These are phyloP conservation scores for Aulostomus chinensis DNA, from an alignment of 2,797 vertebrate genomes.

Conservation along the genomic window DNA sequence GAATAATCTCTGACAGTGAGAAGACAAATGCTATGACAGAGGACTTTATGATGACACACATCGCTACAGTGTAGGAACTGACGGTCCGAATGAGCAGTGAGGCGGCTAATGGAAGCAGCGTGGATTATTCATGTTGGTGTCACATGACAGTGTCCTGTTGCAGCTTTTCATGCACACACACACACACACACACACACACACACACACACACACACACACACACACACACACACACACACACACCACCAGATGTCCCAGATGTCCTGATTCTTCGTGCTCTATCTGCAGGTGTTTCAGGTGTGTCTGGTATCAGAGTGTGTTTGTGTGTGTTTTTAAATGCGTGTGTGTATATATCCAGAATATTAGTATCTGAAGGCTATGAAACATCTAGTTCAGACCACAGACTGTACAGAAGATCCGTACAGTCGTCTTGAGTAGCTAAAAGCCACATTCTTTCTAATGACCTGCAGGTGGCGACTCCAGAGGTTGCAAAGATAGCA, in stretches of 20 bases:
- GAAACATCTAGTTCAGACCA: too few species aligned
- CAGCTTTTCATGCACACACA: slow-evolving; percentile 16
- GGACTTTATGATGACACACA: slow-evolving; percentile 1
- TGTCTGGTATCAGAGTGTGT: not conserved
- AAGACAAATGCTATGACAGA: too few species aligned
- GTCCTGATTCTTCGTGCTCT: not conserved
- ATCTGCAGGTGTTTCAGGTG: not conserved
- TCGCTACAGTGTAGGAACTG: slow-evolving; percentile 13
- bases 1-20: too few species aligned
- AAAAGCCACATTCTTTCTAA: too few species aligned
- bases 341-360: too few species aligned
- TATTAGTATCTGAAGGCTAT: too few species aligned
- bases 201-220: not conserved
- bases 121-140: slow-evolving; percentile 76
- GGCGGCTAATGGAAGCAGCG: slow-evolving; percentile 61
- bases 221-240: slow-evolving; percentile 2
- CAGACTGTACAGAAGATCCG: too few species aligned
- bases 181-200: not conserved
- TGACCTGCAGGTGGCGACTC: too few species aligned
- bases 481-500: too few species aligned
- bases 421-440: too few species aligned
- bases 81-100: slow-evolving; percentile 49
- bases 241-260: not conserved
- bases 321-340: slow-evolving; percentile 26
- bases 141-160: slow-evolving; percentile 64